These are phyloP conservation scores for Peromyscus maniculatus DNA, from an alignment of 2,113 vertebrate species.

Conservation along the genomic window DNA sequence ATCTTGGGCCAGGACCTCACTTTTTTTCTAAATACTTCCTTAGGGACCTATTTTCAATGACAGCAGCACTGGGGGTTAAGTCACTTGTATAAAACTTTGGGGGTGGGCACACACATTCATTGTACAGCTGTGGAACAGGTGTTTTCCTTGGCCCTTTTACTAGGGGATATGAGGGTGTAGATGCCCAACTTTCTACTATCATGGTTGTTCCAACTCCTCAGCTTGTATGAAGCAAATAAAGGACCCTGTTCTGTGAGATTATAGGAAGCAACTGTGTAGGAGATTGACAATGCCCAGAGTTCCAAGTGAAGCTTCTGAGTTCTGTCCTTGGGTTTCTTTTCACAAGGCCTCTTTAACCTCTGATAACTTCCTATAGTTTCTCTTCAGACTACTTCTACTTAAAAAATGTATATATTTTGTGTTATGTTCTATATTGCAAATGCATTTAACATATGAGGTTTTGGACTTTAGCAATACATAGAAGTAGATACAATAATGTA, in stretches of 20 bases:
- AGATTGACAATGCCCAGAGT: not conserved
- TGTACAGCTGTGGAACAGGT: not conserved
- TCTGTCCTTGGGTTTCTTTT: not conserved
- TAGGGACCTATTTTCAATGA: not conserved
- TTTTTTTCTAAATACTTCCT: not conserved
- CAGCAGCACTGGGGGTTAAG: fast-evolving
- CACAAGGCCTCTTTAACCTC: not conserved
- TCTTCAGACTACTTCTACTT: not conserved
- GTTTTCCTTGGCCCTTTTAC: not conserved
- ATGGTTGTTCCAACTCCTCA: not conserved
- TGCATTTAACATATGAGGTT: not conserved
- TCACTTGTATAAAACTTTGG: not conserved
- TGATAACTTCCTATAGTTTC: not conserved
- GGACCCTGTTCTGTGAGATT: not conserved
- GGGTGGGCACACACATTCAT: not conserved
- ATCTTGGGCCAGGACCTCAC: not conserved
- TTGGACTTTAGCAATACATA: not conserved
- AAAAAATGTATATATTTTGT: not conserved
- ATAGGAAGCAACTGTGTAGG: not conserved
- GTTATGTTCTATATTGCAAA: not conserved
- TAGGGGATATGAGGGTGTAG: not conserved
- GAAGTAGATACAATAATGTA: not conserved
- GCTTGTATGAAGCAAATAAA: not conserved
- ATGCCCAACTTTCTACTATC: not conserved
- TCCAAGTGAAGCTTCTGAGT: not conserved